These are phyloP conservation scores for Aporrectodea caliginosa DNA, from an alignment of 1,140 invertebrate genomes.

Conservation along the genomic window DNA sequence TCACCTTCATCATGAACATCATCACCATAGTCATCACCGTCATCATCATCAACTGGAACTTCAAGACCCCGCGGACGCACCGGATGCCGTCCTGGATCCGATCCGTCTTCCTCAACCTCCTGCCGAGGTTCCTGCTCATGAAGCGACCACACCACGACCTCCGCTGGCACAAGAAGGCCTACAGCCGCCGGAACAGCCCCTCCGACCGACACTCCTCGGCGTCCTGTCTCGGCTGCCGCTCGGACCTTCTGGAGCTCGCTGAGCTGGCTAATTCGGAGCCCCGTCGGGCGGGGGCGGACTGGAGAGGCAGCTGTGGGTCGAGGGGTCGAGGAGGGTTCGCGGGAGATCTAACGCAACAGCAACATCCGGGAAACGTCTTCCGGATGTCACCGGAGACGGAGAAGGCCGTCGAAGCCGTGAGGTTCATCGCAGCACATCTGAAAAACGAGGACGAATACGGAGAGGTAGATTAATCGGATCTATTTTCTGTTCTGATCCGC, in stretches of 20 bases:
- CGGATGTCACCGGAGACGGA: slow-evolving; percentile 59
- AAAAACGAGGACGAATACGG: slow-evolving; percentile 66
- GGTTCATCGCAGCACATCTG: slow-evolving; percentile 57
- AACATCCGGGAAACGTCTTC: neutral
- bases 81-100: slow-evolving; percentile 54
- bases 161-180: slow-evolving; percentile 38
- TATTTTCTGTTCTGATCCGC: too few relatives aligned
- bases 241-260: slow-evolving; percentile 88
- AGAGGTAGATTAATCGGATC: slow-evolving; percentile 76
- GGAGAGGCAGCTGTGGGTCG: neutral
- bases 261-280: slow-evolving; percentile 71
- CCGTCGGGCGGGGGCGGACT: slow-evolving; percentile 48
- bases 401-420: slow-evolving; percentile 56
- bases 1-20: slow-evolving; percentile 99
- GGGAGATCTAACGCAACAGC: neutral
- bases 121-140: slow-evolving; percentile 53
- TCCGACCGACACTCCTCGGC: slow-evolving; percentile 63
- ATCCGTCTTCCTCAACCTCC: slow-evolving; percentile 48
- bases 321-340: neutral
- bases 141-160: slow-evolving; percentile 52
- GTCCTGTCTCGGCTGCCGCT: slow-evolving; percentile 59
- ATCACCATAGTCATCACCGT: slow-evolving; percentile 98
- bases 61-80: slow-evolving; percentile 78
- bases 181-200: slow-evolving; percentile 54
- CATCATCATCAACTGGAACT: slow-evolving; percentile 99